Percentiles rank a stretch among this genome's conserved stretches.
phyloP scores from a whole-genome alignment of 2,888 invertebrate species.

The Gastracanthus pulcherrimus region DNA sequence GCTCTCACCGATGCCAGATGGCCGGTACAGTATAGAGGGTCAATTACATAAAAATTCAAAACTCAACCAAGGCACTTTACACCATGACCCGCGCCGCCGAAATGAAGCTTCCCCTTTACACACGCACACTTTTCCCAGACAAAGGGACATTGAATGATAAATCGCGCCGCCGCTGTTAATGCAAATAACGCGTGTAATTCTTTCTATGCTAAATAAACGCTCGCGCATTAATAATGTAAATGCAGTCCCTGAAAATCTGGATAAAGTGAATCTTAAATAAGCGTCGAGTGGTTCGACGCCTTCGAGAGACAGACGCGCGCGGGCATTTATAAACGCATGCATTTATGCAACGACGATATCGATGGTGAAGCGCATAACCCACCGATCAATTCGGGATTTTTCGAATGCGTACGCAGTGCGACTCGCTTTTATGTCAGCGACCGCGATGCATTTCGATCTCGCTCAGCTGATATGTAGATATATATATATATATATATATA shows the following conservation, averaged over 20 bases:
- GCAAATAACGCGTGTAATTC: slow-evolving; percentile 41
- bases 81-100: background rate
- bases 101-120: slow-evolving; percentile 23
- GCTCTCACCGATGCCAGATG: too few species aligned
- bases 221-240: slow-evolving; percentile 50
- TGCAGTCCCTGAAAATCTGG: slow-evolving; percentile 51
- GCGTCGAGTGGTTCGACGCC: slow-evolving; percentile 4
- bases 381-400: slow-evolving; percentile 64
- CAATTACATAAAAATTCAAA: too few species aligned
- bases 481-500: too few species aligned
- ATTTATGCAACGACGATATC: slow-evolving; percentile 63
- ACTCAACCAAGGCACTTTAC: background rate
- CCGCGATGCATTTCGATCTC: slow-evolving; percentile 72
- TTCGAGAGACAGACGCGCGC: slow-evolving; percentile 4
- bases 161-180: slow-evolving; percentile 28
- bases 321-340: slow-evolving; percentile 66
- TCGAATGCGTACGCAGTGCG: slow-evolving; percentile 62
- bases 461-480: slow-evolving; percentile 17
- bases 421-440: slow-evolving; percentile 69
- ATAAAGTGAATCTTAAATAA: slow-evolving; percentile 49
- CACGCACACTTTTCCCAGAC: slow-evolving; percentile 2
- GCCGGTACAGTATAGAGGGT: too few species aligned
- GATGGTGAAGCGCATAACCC: slow-evolving; percentile 47
- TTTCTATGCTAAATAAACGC: slow-evolving; percentile 51
- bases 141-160: slow-evolving; percentile 37